Conservation (phyloP, 1,140 invertebrate genomes). For the Cecropterus lyciades region DNA sequence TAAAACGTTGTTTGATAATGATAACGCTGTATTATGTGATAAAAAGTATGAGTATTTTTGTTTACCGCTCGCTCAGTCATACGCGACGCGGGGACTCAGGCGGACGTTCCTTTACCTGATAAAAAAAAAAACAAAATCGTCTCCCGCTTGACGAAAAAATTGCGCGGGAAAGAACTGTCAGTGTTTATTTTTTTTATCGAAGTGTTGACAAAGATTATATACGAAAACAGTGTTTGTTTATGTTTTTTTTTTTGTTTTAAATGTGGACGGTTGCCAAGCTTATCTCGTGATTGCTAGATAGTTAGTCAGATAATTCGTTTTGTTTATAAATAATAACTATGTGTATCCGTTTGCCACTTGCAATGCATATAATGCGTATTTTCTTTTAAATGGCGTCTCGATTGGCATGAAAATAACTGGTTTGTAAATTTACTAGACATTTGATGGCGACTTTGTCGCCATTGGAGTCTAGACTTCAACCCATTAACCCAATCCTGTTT, state of each 20-base stretch:
- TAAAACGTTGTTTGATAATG: conserved; percentile 22
- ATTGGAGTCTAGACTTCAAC: too few species aligned
- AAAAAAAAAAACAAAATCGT: conserved; percentile 11
- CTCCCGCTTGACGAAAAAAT: conserved; percentile 11
- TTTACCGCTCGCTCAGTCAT: conserved; percentile 16
- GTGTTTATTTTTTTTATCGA: conserved; percentile 9
- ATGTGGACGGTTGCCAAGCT: conserved; percentile 28
- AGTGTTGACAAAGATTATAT: not conserved
- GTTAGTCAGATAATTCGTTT: conserved; percentile 20
- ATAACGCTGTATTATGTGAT: conserved; percentile 25
- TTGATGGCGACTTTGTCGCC: too few species aligned
- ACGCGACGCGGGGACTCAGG: conserved; percentile 7
- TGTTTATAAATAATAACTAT: conserved; percentile 24
- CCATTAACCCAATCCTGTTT: too few species aligned
- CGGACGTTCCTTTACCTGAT: conserved; percentile 17
- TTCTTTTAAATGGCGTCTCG: too few species aligned
- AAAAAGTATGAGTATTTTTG: conserved; percentile 25
- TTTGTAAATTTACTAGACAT: too few species aligned
- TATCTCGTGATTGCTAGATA: conserved; percentile 35
- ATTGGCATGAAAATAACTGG: too few species aligned
- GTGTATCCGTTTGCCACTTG: not conserved
- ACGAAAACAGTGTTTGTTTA: conserved; percentile 13
- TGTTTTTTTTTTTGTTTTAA: conserved; percentile 11
- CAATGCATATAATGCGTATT: too few species aligned
- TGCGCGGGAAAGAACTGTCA: conserved; percentile 29